Evolutionary conservation across 2,113 vertebrate species (phyloP).

Genomic region (Triplophysa rosa): DNA sequence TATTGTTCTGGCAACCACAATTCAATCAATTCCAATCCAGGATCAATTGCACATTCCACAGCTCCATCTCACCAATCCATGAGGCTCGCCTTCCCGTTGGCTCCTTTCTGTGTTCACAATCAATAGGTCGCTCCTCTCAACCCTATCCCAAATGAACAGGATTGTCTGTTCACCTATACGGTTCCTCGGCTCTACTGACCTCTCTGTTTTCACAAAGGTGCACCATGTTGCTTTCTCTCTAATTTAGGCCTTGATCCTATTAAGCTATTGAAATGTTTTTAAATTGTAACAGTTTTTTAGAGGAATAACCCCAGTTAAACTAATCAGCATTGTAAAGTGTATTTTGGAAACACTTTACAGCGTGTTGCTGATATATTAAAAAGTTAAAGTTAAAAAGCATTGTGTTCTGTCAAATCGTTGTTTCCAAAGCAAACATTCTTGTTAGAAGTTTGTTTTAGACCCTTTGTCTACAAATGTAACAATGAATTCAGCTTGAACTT

Average conservation of each 20-base stretch:
- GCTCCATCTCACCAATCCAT: conserved; percentile 21
- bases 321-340: background rate
- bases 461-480: too few relatives aligned
- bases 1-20: conserved; percentile 41
- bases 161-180: conserved; percentile 16
- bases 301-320: background rate
- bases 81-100: conserved; percentile 14
- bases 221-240: background rate
- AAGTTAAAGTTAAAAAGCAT: too few relatives aligned
- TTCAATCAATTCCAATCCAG: conserved; percentile 64
- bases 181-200: background rate
- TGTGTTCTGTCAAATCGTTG: too few relatives aligned
- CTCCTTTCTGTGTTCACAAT: conserved; percentile 47
- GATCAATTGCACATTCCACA: conserved; percentile 37
- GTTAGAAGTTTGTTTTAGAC: too few relatives aligned
- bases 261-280: background rate
- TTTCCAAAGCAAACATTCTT: too few relatives aligned
- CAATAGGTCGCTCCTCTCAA: conserved; percentile 64
- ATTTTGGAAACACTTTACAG: background rate
- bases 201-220: background rate
- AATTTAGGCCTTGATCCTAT: background rate
- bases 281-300: background rate
- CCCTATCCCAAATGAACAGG: conserved; percentile 35
- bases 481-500: too few relatives aligned
- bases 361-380: background rate